These are phyloP conservation scores for Rhincodon typus DNA, from an alignment of 2,797 vertebrate genomes.

Conservation along the genomic window DNA sequence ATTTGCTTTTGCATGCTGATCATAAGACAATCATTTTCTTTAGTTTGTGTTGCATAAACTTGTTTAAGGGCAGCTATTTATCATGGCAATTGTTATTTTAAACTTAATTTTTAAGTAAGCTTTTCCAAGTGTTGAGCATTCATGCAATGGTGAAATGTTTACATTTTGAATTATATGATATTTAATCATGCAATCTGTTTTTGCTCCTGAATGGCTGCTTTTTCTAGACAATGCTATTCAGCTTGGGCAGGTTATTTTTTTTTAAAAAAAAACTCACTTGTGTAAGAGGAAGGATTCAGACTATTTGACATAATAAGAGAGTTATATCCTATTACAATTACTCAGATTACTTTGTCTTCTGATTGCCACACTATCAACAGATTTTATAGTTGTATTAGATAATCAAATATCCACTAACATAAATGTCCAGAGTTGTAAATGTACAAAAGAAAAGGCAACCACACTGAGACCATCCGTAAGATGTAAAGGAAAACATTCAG, in stretches of 20 bases:
- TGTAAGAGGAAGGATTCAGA: background rate
- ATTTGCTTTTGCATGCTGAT: background rate
- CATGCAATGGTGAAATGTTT: background rate
- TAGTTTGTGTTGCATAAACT: background rate
- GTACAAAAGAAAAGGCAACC: background rate
- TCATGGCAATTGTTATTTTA: background rate
- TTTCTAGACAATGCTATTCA: background rate
- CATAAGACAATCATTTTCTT: background rate
- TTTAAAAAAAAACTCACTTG: background rate
- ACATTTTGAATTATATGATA: background rate
- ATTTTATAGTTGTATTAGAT: background rate
- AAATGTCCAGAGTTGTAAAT: background rate
- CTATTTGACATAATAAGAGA: too few species aligned
- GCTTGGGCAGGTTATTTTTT: background rate
- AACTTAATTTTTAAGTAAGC: background rate
- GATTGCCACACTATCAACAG: background rate
- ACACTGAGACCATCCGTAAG: background rate
- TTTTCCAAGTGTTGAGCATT: background rate
- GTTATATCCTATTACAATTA: too few species aligned
- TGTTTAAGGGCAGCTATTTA: background rate
- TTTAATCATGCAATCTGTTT: background rate
- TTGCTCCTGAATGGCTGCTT: background rate
- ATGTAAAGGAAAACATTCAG: background rate
- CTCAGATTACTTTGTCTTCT: slow-evolving; percentile 9
- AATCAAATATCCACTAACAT: background rate